These are phyloP conservation scores for Geotrypetes seraphini DNA, from an alignment of 2,797 vertebrate genomes.

Conservation along the genomic window DNA sequence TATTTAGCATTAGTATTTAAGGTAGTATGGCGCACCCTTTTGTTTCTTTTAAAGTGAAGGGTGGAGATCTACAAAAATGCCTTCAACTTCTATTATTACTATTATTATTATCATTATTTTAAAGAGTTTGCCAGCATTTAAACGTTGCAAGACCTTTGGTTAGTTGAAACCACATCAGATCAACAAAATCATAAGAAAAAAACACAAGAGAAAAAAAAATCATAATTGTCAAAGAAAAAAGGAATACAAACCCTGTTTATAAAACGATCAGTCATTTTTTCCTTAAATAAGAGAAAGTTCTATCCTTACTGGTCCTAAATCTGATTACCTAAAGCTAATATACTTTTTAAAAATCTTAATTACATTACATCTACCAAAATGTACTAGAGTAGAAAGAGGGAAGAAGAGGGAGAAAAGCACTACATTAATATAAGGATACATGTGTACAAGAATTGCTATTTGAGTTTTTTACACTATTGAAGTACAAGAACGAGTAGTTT, in stretches of 20 bases:
- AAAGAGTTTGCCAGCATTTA: conserved; percentile 77
- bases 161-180: conserved; percentile 95
- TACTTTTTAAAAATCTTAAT: conserved; percentile 76
- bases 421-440: conserved; percentile 90
- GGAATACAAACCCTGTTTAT: conserved; percentile 61
- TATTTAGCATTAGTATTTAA: conserved; percentile 98
- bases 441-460: conserved; percentile 84
- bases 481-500: conserved; percentile 74
- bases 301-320: conserved; percentile 97
- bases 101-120: too few relatives aligned
- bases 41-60: conserved; percentile 79
- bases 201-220: conserved; percentile 25
- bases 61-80: conserved; percentile 82
- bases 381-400: conserved; percentile 72
- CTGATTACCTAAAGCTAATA: conserved; percentile 87
- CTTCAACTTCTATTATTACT: too few relatives aligned
- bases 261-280: conserved; percentile 64
- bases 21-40: conserved; percentile 99
- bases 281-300: conserved; percentile 89
- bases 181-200: conserved; percentile 59
- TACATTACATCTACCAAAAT: conserved; percentile 89
- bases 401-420: conserved; percentile 65
- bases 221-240: conserved; percentile 41
- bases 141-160: conserved; percentile 95
- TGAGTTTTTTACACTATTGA: conserved; percentile 92